A percentile compares a stretch with the other conserved stretches of the same genome.
Evolutionary conservation across 2,113 vertebrate species (phyloP).

Genomic region (Petroica traversi): DNA sequence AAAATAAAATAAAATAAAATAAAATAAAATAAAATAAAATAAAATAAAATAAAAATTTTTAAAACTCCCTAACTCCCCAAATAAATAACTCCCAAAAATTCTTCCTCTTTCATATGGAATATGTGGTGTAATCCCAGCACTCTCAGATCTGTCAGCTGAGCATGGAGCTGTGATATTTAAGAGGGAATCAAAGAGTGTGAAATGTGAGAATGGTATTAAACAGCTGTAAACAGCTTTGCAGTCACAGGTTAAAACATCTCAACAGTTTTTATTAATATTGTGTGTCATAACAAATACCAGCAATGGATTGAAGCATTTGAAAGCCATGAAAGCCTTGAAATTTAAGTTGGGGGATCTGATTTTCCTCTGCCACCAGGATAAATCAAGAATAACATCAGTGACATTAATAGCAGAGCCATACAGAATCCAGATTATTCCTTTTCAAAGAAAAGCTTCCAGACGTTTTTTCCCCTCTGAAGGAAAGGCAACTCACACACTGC

Average conservation of each 20-base stretch:
- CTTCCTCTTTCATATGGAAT: not conserved
- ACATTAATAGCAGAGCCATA: not conserved
- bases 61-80: not conserved
- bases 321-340: constrained; percentile 7
- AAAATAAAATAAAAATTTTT: not conserved
- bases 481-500: not conserved
- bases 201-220: constrained; percentile 18
- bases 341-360: not conserved
- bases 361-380: not conserved
- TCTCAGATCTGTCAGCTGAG: not conserved
- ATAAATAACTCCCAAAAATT: not conserved
- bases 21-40: not conserved
- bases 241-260: constrained; percentile 38
- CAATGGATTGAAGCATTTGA: not conserved
- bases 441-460: not conserved
- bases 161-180: not conserved
- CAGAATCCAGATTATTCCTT: constrained; percentile 5
- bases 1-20: not conserved
- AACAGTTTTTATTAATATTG: constrained; percentile 41
- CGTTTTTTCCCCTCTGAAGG: not conserved
- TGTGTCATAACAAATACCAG: constrained; percentile 14
- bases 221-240: constrained; percentile 22
- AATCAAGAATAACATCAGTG: not conserved
- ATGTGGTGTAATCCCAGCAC: not conserved
- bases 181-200: not conserved